Conservation (phyloP, 1,140 invertebrate genomes). For the Anoplophora glabripennis region DNA sequence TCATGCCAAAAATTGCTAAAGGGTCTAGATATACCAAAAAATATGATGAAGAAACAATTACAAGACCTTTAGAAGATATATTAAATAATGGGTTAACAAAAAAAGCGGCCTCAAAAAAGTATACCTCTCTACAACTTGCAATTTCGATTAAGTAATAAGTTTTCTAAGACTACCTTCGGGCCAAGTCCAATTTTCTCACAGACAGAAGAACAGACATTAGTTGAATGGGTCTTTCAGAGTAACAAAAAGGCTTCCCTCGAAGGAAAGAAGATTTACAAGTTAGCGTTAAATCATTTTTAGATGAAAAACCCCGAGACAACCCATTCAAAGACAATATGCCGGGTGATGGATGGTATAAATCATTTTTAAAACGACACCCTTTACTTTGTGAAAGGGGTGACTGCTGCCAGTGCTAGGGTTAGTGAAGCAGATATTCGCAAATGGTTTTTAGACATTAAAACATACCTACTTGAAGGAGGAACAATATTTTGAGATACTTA, state of each 20-base stretch:
- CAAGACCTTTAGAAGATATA: slow-evolving; percentile 16
- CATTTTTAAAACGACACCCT: slow-evolving; percentile 41
- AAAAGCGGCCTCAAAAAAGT: slow-evolving; percentile 11
- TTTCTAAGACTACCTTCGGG: slow-evolving; percentile 16
- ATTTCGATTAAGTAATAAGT: slow-evolving; percentile 15
- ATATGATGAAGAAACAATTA: slow-evolving; percentile 12
- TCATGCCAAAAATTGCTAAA: slow-evolving; percentile 12
- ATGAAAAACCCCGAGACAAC: slow-evolving; percentile 22
- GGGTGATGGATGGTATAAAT: slow-evolving; percentile 39
- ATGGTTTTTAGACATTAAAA: slow-evolving; percentile 46
- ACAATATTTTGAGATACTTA: slow-evolving; percentile 35
- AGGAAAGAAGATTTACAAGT: neutral
- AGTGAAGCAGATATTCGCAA: slow-evolving; percentile 40
- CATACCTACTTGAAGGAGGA: slow-evolving; percentile 35
- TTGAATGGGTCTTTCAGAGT: slow-evolving; percentile 21
- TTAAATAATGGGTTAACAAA: slow-evolving; percentile 13
- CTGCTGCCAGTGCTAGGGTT: slow-evolving; percentile 33
- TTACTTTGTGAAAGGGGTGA: slow-evolving; percentile 27
- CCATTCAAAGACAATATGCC: slow-evolving; percentile 41
- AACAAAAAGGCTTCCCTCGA: slow-evolving; percentile 20
- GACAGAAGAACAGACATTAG: slow-evolving; percentile 25
- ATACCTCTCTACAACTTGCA: slow-evolving; percentile 19
- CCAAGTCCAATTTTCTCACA: slow-evolving; percentile 22
- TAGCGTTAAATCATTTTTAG: slow-evolving; percentile 26
- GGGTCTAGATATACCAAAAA: slow-evolving; percentile 11